phyloP scores from a whole-genome alignment of 2,113 vertebrate genomes.

The Tympanuchus pallidicinctus region DNA sequence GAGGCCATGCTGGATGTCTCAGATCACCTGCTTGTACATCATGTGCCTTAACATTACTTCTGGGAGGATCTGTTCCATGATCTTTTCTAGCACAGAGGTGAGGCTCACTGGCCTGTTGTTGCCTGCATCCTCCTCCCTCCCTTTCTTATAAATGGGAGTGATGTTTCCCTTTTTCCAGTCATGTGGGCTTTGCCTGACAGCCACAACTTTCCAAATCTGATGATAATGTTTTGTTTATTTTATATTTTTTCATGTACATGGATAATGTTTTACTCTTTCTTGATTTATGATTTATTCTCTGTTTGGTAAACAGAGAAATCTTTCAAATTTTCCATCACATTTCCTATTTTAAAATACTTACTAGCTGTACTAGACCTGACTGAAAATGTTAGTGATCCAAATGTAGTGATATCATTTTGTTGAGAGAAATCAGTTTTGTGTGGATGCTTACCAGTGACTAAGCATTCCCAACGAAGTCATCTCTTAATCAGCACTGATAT shows the following conservation, averaged over 20 bases:
- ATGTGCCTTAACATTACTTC: too few relatives aligned
- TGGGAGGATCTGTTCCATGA: too few relatives aligned
- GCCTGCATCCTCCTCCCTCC: too few relatives aligned
- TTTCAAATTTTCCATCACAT: not conserved
- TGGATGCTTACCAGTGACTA: not conserved
- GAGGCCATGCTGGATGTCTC: too few relatives aligned
- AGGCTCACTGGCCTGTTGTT: too few relatives aligned
- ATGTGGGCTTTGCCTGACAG: too few relatives aligned
- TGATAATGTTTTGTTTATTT: too few relatives aligned
- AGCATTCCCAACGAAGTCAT: not conserved
- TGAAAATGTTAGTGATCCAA: not conserved
- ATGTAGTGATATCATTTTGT: not conserved
- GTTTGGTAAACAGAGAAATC: not conserved
- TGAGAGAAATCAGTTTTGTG: not conserved
- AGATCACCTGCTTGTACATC: too few relatives aligned
- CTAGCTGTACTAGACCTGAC: fast-evolving
- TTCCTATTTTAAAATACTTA: not conserved
- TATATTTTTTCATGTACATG: not conserved
- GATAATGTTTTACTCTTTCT: not conserved
- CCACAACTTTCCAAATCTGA: too few relatives aligned
- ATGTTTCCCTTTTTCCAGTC: too few relatives aligned
- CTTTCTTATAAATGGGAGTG: too few relatives aligned
- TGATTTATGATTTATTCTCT: not conserved
- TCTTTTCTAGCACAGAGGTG: too few relatives aligned
- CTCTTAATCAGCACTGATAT: not conserved